Evolutionary conservation across 2,797 vertebrate genomes (phyloP).

Genomic region (Mus spretus): DNA sequence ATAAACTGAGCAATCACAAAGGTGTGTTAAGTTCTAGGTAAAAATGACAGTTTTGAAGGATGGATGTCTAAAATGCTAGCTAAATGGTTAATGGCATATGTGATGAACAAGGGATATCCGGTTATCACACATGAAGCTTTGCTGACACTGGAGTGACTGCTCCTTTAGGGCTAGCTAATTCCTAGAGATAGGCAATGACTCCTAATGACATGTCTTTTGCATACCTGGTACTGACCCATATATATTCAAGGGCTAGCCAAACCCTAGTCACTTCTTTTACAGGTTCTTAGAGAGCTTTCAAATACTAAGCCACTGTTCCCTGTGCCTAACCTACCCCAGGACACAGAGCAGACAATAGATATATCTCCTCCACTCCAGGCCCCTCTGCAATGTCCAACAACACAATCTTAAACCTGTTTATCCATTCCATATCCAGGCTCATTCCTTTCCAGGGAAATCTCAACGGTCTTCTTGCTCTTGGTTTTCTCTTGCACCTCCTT

Average conservation of each 20-base stretch:
- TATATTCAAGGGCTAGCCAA: neutral
- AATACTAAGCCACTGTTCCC: neutral
- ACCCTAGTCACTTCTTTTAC: neutral
- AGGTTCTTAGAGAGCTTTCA: neutral
- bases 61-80: neutral
- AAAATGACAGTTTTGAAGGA: neutral
- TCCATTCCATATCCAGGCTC: neutral
- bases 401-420: neutral
- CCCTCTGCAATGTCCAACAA: neutral
- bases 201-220: neutral
- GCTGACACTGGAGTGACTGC: neutral
- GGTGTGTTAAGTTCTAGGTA: neutral
- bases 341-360: neutral
- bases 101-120: constrained; percentile 24
- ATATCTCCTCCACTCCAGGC: neutral
- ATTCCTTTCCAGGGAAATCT: neutral
- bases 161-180: neutral
- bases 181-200: neutral
- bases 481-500: neutral
- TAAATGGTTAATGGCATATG: neutral
- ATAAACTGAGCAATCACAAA: neutral
- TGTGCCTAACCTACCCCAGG: neutral
- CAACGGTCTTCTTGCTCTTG: neutral
- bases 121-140: neutral
- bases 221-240: neutral